phyloP scores from a whole-genome alignment of 2,113 vertebrate species.

The Nycticryphes semicollaris region DNA sequence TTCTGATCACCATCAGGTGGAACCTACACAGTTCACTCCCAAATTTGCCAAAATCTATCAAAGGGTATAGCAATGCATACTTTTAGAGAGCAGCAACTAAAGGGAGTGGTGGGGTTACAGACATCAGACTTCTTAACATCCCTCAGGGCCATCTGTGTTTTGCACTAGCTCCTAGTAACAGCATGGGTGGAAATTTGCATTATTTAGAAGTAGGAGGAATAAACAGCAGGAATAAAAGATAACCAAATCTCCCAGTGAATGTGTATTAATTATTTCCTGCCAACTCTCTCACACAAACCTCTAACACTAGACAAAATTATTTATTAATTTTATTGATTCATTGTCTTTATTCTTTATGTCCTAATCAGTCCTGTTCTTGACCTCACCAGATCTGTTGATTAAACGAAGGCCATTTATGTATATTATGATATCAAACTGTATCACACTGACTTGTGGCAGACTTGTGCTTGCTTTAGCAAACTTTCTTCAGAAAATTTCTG shows the following conservation, averaged over 20 bases:
- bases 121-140: background rate
- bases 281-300: conserved; percentile 13
- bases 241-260: background rate
- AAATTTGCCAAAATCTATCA: background rate
- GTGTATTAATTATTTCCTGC: conserved; percentile 30
- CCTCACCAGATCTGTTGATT: background rate
- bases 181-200: conserved; percentile 8
- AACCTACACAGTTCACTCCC: background rate
- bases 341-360: background rate
- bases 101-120: background rate
- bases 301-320: background rate
- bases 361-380: background rate
- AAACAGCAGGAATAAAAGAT: conserved; percentile 3
- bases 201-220: conserved; percentile 4
- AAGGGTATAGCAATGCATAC: background rate
- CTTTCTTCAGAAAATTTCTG: background rate
- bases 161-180: background rate
- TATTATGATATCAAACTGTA: background rate
- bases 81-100: background rate
- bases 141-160: background rate
- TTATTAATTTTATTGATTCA: background rate
- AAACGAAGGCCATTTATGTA: background rate
- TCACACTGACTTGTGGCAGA: background rate
- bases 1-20: background rate
- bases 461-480: background rate